These are phyloP conservation scores for Drosophila navojoa DNA, from an alignment of 1,140 invertebrate species.

Conservation along the genomic window DNA sequence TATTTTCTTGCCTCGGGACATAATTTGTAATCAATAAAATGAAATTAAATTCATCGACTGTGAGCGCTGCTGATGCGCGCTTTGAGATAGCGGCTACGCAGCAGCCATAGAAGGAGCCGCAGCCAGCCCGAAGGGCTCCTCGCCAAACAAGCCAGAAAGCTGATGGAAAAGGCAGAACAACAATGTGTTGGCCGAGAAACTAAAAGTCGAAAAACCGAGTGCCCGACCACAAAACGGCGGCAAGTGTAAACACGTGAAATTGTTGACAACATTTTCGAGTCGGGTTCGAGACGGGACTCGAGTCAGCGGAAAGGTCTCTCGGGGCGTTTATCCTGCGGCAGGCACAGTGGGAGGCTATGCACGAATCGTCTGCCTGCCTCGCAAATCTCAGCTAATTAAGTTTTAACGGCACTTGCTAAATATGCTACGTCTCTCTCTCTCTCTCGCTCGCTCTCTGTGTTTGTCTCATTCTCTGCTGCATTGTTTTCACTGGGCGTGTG, in stretches of 20 bases:
- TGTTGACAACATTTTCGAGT: slow-evolving; percentile 36
- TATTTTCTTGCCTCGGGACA: slow-evolving; percentile 49
- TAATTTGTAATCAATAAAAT: slow-evolving; percentile 81
- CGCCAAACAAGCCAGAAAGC: neutral
- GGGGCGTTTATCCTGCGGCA: slow-evolving; percentile 70
- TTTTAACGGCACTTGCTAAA: slow-evolving; percentile 79
- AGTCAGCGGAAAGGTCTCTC: slow-evolving; percentile 31
- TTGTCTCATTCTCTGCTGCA: neutral
- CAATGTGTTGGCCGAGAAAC: neutral
- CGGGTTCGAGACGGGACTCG: neutral
- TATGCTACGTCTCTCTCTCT: slow-evolving; percentile 34
- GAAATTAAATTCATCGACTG: slow-evolving; percentile 58
- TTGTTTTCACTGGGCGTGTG: slow-evolving; percentile 61
- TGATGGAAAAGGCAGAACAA: neutral
- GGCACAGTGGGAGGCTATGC: slow-evolving; percentile 63
- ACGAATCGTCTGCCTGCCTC: slow-evolving; percentile 29
- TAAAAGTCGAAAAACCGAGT: slow-evolving; percentile 12
- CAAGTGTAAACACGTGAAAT: slow-evolving; percentile 77
- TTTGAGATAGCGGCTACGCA: slow-evolving; percentile 65
- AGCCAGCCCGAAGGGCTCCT: slow-evolving; percentile 1
- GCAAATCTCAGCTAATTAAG: slow-evolving; percentile 75
- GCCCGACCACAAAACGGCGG: slow-evolving; percentile 67
- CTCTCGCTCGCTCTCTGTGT: slow-evolving; percentile 2
- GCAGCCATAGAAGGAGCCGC: slow-evolving; percentile 23
- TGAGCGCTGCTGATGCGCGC: slow-evolving; percentile 50